Evolutionary conservation across 2,797 vertebrate genomes (phyloP).

Genomic region (Hypotaenidia philippensis): DNA sequence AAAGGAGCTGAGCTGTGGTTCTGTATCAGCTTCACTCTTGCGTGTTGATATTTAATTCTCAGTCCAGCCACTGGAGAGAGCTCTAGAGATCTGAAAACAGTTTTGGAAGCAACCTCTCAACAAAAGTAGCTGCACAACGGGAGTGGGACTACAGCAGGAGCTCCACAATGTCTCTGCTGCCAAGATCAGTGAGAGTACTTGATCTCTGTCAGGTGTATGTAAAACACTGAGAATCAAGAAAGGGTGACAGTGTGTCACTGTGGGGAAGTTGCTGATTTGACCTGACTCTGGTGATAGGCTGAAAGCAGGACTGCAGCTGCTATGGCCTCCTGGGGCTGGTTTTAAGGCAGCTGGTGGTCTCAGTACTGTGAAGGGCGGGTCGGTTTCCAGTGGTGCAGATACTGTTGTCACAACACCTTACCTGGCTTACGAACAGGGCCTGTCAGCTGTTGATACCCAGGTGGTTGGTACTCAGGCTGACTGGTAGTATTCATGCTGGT

Average conservation of each 20-base stretch:
- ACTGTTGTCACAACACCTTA: background rate
- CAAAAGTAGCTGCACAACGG: background rate
- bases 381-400: background rate
- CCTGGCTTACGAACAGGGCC: background rate
- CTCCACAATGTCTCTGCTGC: background rate
- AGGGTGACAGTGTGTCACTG: background rate
- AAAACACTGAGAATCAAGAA: background rate
- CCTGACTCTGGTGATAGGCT: background rate
- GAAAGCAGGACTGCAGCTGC: background rate
- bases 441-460: background rate
- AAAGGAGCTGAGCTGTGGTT: background rate
- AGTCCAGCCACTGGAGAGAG: constrained; percentile 58
- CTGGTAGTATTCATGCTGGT: background rate
- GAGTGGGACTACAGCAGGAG: background rate
- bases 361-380: too few species aligned
- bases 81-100: constrained; percentile 37
- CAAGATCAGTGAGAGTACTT: background rate
- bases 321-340: background rate
- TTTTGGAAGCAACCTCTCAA: background rate
- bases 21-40: background rate
- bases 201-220: background rate
- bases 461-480: background rate
- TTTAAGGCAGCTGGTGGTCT: background rate
- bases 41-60: constrained; percentile 28
- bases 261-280: background rate